These are phyloP conservation scores for Procambarus clarkii DNA, from an alignment of 1,140 invertebrate species.

Conservation along the genomic window DNA sequence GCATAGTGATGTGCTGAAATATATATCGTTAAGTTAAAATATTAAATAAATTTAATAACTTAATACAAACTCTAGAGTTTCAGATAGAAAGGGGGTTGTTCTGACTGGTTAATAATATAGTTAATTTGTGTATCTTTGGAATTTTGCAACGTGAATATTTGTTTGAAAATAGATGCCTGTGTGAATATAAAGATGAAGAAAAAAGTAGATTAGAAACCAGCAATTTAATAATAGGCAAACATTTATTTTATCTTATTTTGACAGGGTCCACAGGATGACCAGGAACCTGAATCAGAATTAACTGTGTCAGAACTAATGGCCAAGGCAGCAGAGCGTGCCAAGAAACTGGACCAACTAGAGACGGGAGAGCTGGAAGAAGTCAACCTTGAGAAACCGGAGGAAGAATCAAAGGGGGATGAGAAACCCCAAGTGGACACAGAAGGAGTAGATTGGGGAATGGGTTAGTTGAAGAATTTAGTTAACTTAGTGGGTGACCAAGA, in stretches of 20 bases:
- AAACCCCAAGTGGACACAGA: neutral
- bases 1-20: no score
- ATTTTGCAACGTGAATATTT: no score
- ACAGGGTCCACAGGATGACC: constrained; percentile 87
- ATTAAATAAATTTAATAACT: no score
- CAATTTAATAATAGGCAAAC: neutral
- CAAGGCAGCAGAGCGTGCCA: constrained; percentile 79
- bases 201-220: neutral
- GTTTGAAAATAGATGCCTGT: neutral
- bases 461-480: constrained; percentile 13
- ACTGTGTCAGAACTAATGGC: constrained; percentile 88
- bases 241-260: constrained; percentile 69
- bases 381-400: neutral
- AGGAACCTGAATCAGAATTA: constrained; percentile 89
- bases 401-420: neutral
- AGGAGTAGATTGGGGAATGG: constrained; percentile 43
- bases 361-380: neutral
- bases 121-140: no score
- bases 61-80: no score
- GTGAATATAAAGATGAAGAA: neutral
- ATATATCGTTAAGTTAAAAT: no score
- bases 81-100: no score
- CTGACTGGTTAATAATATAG: no score
- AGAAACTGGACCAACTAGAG: constrained; percentile 78
- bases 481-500: neutral